These are phyloP conservation scores for Galaxias olidus DNA, from an alignment of 2,797 vertebrate genomes.

Conservation along the genomic window DNA sequence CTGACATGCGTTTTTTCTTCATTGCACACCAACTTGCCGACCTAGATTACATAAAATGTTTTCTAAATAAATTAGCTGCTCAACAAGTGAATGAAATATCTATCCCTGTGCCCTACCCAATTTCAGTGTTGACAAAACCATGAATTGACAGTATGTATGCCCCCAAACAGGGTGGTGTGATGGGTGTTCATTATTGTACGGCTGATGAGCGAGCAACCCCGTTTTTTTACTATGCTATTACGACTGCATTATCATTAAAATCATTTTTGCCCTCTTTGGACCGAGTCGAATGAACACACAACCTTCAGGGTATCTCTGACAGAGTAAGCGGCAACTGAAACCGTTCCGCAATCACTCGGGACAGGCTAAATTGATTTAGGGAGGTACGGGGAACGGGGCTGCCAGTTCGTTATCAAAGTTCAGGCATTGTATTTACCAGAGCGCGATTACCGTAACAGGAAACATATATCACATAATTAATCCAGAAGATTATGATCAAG, in stretches of 20 bases:
- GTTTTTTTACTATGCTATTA: conserved; percentile 33
- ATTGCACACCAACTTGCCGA: conserved; percentile 46
- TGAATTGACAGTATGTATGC: conserved; percentile 63
- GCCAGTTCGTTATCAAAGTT: conserved; percentile 75
- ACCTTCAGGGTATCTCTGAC: conserved; percentile 36
- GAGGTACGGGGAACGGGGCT: conserved; percentile 62
- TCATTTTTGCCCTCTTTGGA: conserved; percentile 62
- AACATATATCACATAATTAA: conserved; percentile 83
- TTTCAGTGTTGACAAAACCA: conserved; percentile 70
- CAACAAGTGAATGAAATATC: conserved; percentile 50
- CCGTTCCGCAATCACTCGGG: conserved; percentile 61
- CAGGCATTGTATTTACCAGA: conserved; percentile 77
- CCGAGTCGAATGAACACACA: conserved; percentile 45
- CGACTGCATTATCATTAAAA: conserved; percentile 60
- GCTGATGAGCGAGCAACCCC: conserved; percentile 57
- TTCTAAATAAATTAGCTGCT: conserved; percentile 60
- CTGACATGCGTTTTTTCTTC: conserved; percentile 39
- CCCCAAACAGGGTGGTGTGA: conserved; percentile 56
- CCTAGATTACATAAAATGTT: conserved; percentile 46
- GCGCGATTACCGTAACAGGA: conserved; percentile 77
- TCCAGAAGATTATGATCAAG: conserved; percentile 78
- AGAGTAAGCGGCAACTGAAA: conserved; percentile 42
- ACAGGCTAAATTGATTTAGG: conserved; percentile 75
- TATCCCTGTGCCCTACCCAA: conserved; percentile 51
- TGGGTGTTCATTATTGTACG: conserved; percentile 46